Base-by-base conservation (phyloP, 2,888 invertebrate genomes). In the Chrysomela aeneicollis region DNA sequence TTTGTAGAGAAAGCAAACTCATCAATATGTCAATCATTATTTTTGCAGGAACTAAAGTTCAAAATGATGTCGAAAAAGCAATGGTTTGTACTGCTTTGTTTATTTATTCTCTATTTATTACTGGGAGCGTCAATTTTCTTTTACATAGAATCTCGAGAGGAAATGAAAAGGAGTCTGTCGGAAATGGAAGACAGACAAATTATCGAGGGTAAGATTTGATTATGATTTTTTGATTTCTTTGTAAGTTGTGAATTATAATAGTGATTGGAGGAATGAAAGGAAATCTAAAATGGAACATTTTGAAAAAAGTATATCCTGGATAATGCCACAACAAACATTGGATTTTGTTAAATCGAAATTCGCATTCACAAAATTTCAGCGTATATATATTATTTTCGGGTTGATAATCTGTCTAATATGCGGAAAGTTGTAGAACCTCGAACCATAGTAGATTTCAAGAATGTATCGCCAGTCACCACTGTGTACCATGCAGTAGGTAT, bases 121-220 rank as follows among this genome's bases (percentile, higher is more conserved):
- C 87, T 94, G 65, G 95, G 94, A 9, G 94, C 94, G n/a, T 90
- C 89, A 69, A 90, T 94, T 74, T 95, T 94, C 82, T 92, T 92
- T 83, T 88, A 90, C 77, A 90, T 94, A 74, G 94, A 95, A 84
- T 89, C 90, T 76, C 87, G 87, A 32, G 82, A 90, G 75, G 94
- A 94, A 82, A 82, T 86, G 55, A 83, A 86, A 67, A 85, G 87
- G 69, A 85, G 89, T 54, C 84, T 83, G 58, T 83, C 86, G 72
- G 87, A 88, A 62, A 86, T 86, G 74, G 82, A 85, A 72, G 89
- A 75, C 55, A 64, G 69, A 59, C 69, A 69, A 65, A 67, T 68
- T 49, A 70, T 77, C 32, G 74, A 74, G 63, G 69, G 74, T 77
- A 64, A 73, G 66, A 37, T 46, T 5, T 46, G 17, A 21, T 26